These are phyloP conservation scores for Pygmarrhopalites habei DNA, from an alignment of 1,140 invertebrate genomes.

Conservation along the genomic window DNA sequence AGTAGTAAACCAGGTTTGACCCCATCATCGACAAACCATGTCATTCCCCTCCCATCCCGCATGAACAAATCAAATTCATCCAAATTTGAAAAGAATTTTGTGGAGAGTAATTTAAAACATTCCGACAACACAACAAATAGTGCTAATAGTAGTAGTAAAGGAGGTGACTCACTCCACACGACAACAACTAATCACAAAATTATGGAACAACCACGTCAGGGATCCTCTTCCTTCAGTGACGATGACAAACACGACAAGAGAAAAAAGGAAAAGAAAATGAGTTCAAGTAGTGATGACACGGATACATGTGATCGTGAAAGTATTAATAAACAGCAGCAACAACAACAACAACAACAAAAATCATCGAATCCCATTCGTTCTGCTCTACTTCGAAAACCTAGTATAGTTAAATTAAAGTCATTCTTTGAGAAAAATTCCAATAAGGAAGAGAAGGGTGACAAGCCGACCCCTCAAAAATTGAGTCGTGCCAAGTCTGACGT, in stretches of 20 bases:
- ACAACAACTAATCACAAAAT: too few species aligned
- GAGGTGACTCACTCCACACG: too few species aligned
- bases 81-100: too few species aligned
- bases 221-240: too few species aligned
- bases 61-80: background rate
- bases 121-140: too few species aligned
- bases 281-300: background rate
- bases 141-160: too few species aligned
- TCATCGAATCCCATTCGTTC: constrained; percentile 4
- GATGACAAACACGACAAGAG: too few species aligned
- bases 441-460: constrained; percentile 36
- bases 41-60: background rate
- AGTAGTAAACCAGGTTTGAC: background rate
- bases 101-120: too few species aligned
- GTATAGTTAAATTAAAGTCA: constrained; percentile 47
- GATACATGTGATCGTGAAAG: background rate
- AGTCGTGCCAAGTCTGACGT: constrained; percentile 37
- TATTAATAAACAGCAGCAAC: background rate
- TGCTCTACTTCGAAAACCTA: constrained; percentile 43
- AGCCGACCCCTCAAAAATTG: constrained; percentile 23
- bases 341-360: background rate
- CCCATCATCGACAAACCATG: too few species aligned
- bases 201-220: too few species aligned
- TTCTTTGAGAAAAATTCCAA: constrained; percentile 46
- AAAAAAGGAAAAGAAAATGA: too few species aligned